Evolutionary conservation across 2,113 vertebrate species (phyloP), one percentile per base, ranked within the genome.

Genomic region (Actinemys pallida): DNA sequence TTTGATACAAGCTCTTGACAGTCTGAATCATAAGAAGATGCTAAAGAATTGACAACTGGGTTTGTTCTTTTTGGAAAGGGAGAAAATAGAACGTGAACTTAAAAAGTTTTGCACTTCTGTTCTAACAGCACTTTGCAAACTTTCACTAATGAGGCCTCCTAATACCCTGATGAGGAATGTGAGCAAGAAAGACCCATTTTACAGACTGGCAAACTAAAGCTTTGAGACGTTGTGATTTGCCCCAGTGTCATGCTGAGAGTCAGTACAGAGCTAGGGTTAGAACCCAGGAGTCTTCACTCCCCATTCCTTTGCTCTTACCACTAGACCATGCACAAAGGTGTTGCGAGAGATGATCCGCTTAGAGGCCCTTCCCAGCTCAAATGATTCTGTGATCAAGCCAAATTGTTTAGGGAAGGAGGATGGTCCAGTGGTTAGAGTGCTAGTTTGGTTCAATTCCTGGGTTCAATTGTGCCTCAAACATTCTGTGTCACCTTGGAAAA

Each of bases 91-190:
- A 91, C 57, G 72, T 54, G 78, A 96, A 88, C 82, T 95, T 97
- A 78, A 49, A 86, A 95, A 96, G 86, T 92, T 95, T 50, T 80
- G 31, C 1, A 0, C 87, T 57, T 84, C 82, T 86, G 84, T 93
- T 93, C 85, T 95, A 90, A 76, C 69, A 88, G 76, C 1, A 1
- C 52, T 86, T 95, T 80, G 20, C 31, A 90, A 89, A 4, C 59
- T 31, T 91, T 83, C 50, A 4, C 86, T 97, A 96, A 95, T 95
- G 95, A 96, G 90, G 96, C 91, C 88, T 95, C 82, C 88, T 82
- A 80, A 12, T 76, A 52, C 8, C 20, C 10, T 24, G 50, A 31
- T 82, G 53, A 57, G 62, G 47, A 0, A 1, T 72, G 52, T 47
- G 27, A 82, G n/a, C 3, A 12, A 69, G 27, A 39, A 29, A 94